Base-by-base conservation (phyloP, 2,113 vertebrate genomes). In the Sclerurus mexicanus region DNA sequence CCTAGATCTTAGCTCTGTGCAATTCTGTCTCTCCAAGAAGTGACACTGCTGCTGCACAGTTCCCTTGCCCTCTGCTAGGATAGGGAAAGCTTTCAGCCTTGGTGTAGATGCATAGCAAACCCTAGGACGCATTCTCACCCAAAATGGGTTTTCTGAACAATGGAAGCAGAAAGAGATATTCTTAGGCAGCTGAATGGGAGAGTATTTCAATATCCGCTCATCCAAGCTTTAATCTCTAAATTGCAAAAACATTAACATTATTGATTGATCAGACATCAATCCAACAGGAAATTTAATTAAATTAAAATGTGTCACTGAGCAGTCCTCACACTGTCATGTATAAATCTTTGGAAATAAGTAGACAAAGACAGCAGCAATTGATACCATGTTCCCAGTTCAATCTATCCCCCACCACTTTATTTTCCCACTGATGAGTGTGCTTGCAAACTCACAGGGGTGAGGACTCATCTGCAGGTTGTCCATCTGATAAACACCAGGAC, bases 181-280 rank as follows among this genome's bases (percentile, higher is more conserved):
- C 89, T 55, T 75, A 90, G 73, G 90, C 71, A 85, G 92, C 87
- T 89, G 71, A 47, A 78, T 78, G 68, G 19, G 19, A 92, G 80
- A 82, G 87, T 91, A 87, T 76, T 95, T 96, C 94, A 80, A 91
- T 90, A 89, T 81, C 95, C 93, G 93, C 89, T 96, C 94, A 97
- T 93, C 96, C 94, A 84, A 93, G 96, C 96, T 98, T 98, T 98
- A 98, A 98, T 98, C 97, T 98, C 97, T 94, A 98, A 98, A 98
- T 98, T 98, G 98, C 98, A 97, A 98, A 98, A 98, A 98, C 98
- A 98, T 98, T 98, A 98, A 98, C 97, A 98, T 98, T 98, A 98
- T 98, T 98, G 98, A 98, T 98, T 98, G 98, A 98, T 98, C 98
- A 97, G 97, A 98, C 98, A 98, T 98, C 98, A 98, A 98, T 98